phyloP scores from a whole-genome alignment of 2,888 invertebrate genomes.

The Aleiodes leptofemur region DNA sequence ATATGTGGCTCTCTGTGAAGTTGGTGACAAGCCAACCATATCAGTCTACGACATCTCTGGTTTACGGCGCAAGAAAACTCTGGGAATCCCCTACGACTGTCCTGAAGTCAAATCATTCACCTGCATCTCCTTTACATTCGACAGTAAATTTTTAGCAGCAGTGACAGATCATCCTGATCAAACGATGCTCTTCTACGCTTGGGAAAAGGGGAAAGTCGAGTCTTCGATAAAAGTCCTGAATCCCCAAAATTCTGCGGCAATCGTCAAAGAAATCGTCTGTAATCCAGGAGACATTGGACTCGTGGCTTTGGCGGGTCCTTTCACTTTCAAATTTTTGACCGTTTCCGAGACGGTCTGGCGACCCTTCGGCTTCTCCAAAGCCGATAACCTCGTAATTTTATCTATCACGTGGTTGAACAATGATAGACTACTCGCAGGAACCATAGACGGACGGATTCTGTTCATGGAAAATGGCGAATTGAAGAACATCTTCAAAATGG shows the following conservation, averaged over 20 bases:
- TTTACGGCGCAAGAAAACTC: conserved; percentile 82
- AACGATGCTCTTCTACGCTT: conserved; percentile 87
- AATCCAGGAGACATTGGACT: conserved; percentile 88
- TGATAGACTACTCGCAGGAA: conserved; percentile 90
- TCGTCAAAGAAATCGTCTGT: conserved; percentile 83
- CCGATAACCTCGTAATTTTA: conserved; percentile 85
- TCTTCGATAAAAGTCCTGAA: conserved; percentile 85
- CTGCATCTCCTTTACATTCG: conserved; percentile 86
- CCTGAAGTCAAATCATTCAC: conserved; percentile 81
- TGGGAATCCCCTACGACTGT: conserved; percentile 80
- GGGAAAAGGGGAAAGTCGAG: conserved; percentile 89
- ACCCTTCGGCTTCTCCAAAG: conserved; percentile 89
- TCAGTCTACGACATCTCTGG: conserved; percentile 84
- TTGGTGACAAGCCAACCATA: conserved; percentile 81
- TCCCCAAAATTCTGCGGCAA: conserved; percentile 82
- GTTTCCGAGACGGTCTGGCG: conserved; percentile 87
- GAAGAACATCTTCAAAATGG: conserved; percentile 81
- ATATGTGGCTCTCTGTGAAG: conserved; percentile 81
- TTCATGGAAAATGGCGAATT: conserved; percentile 91
- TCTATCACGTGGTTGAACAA: conserved; percentile 89
- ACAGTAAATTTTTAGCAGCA: conserved; percentile 87
- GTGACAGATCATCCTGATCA: conserved; percentile 91
- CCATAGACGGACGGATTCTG: conserved; percentile 84
- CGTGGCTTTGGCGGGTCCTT: conserved; percentile 81
- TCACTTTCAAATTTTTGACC: conserved; percentile 85